These are phyloP conservation scores for Diadophis punctatus DNA, from an alignment of 2,113 vertebrate species.

Conservation along the genomic window DNA sequence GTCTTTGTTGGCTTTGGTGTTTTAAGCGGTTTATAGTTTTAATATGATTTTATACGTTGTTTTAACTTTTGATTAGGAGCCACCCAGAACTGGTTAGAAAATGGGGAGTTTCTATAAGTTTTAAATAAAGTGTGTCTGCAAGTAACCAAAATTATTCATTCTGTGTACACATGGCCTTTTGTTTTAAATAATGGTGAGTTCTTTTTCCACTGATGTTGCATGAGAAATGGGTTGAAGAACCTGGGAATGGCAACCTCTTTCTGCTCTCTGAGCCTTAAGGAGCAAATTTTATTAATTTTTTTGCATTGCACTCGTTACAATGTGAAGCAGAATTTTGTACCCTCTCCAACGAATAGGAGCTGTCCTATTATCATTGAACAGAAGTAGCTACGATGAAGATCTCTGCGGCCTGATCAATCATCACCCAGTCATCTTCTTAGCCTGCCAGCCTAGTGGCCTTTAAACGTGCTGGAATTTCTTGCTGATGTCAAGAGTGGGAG, in stretches of 20 bases:
- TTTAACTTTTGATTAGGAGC: neutral
- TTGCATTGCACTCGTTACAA: neutral
- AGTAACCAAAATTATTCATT: neutral
- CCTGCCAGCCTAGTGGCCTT: neutral
- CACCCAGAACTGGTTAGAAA: neutral
- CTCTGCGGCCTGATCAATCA: neutral
- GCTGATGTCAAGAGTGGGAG: neutral
- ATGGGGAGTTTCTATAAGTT: neutral
- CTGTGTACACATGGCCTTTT: neutral
- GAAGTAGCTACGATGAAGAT: neutral
- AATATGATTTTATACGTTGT: neutral
- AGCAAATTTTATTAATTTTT: neutral
- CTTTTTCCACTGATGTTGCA: constrained; percentile 14
- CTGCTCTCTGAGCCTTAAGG: neutral
- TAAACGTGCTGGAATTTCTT: neutral
- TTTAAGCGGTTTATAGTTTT: neutral
- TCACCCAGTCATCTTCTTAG: neutral
- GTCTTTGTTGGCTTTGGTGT: neutral
- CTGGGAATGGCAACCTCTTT: neutral
- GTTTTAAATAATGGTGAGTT: constrained; percentile 19
- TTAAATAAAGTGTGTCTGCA: neutral
- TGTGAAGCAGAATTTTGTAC: neutral
- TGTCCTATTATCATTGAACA: neutral
- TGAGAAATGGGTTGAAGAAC: neutral
- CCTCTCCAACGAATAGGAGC: neutral